These are phyloP conservation scores for Thunnus thynnus DNA, from an alignment of 2,113 vertebrate genomes.

Conservation along the genomic window DNA sequence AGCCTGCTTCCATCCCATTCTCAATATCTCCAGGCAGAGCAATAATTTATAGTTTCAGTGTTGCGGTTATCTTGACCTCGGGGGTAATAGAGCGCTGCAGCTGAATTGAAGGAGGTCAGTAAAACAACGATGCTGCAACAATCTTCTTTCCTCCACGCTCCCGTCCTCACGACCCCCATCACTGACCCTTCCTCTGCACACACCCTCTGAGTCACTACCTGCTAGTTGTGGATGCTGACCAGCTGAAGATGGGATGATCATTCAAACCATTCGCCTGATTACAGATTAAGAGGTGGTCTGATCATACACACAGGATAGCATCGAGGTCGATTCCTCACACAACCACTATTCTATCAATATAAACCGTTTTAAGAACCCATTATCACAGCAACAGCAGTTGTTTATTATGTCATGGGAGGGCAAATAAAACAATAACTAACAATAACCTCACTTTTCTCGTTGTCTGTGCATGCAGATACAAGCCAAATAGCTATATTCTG, in stretches of 20 bases:
- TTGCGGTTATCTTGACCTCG: constrained; percentile 48
- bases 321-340: no score
- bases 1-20: background rate
- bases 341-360: no score
- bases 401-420: no score
- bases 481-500: no score
- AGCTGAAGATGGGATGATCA: background rate
- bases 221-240: background rate
- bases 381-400: no score
- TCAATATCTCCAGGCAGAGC: constrained; percentile 28
- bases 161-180: background rate
- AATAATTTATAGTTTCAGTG: constrained; percentile 62
- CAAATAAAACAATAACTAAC: no score
- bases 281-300: no score
- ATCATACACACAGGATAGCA: no score
- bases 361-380: no score
- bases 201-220: background rate
- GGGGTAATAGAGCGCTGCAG: constrained; percentile 11
- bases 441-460: no score
- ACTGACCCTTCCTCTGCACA: background rate
- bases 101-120: constrained; percentile 39
- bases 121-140: constrained; percentile 20
- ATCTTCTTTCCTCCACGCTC: background rate
- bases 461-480: no score
- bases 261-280: no score